Conservation (phyloP, 2,113 vertebrate genomes). For the Procavia capensis region DNA sequence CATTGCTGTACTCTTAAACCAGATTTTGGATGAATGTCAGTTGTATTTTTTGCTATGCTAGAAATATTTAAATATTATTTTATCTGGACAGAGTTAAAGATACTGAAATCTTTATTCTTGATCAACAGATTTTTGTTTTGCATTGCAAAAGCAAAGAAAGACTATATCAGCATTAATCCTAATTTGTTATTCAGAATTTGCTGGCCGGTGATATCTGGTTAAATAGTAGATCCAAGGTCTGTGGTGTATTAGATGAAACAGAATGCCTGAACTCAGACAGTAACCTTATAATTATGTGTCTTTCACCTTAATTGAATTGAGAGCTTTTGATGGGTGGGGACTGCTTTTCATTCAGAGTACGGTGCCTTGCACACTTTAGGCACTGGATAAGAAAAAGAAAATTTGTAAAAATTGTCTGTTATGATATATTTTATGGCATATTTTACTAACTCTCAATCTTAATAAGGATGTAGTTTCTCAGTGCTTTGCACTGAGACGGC, state of each 20-base stretch:
- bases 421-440: too few relatives aligned
- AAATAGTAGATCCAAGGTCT: background rate
- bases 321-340: background rate
- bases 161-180: background rate
- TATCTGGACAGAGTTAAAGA: background rate
- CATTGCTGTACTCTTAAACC: background rate
- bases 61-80: background rate
- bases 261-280: background rate
- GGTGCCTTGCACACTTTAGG: too few relatives aligned
- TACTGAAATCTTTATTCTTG: background rate
- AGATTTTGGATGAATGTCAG: background rate
- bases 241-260: background rate
- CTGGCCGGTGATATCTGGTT: background rate
- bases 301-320: background rate
- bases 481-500: background rate
- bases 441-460: too few relatives aligned
- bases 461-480: background rate
- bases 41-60: conserved; percentile 33
- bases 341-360: too few relatives aligned
- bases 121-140: background rate
- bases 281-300: background rate
- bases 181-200: background rate
- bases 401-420: too few relatives aligned
- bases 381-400: too few relatives aligned
- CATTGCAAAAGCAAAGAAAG: background rate